phyloP scores from a whole-genome alignment of 2,797 vertebrate genomes.

The Sebastes itinus region DNA sequence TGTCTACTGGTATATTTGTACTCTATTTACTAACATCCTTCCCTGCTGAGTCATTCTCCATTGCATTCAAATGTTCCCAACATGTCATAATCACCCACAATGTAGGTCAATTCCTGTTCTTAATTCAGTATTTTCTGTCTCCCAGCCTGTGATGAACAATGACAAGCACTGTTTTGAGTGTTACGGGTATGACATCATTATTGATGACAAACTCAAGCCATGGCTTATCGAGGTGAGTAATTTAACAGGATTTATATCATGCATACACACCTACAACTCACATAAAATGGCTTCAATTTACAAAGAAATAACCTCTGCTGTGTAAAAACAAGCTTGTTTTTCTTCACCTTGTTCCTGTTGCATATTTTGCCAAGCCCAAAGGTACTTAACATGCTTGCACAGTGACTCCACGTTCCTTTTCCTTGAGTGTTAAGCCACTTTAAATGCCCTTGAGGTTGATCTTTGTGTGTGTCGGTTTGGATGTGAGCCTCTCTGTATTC shows the following conservation, averaged over 20 bases:
- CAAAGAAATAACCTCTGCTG: neutral
- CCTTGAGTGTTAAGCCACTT: conserved; percentile 32
- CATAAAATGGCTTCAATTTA: neutral
- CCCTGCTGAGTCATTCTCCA: neutral
- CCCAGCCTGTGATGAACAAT: conserved; percentile 97
- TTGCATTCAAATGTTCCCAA: neutral
- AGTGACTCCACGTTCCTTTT: conserved; percentile 29
- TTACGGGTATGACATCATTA: conserved; percentile 99
- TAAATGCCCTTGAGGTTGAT: conserved; percentile 38
- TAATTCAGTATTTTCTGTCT: conserved; percentile 13
- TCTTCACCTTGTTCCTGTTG: neutral
- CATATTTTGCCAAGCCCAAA: neutral
- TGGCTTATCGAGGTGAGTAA: conserved; percentile 96
- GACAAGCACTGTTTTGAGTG: conserved; percentile 99
- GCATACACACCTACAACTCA: neutral
- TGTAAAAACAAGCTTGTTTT: neutral
- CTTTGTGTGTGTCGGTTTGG: conserved; percentile 12
- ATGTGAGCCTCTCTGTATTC: neutral
- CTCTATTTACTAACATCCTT: conserved; percentile 11
- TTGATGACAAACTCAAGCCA: conserved; percentile 96
- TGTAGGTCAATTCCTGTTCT: neutral
- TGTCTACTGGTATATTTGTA: neutral
- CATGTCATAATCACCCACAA: neutral
- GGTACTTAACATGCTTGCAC: conserved; percentile 25
- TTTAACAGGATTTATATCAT: neutral